Evolutionary conservation across 2,797 vertebrate genomes (phyloP).

Genomic region (Sciurus carolinensis): DNA sequence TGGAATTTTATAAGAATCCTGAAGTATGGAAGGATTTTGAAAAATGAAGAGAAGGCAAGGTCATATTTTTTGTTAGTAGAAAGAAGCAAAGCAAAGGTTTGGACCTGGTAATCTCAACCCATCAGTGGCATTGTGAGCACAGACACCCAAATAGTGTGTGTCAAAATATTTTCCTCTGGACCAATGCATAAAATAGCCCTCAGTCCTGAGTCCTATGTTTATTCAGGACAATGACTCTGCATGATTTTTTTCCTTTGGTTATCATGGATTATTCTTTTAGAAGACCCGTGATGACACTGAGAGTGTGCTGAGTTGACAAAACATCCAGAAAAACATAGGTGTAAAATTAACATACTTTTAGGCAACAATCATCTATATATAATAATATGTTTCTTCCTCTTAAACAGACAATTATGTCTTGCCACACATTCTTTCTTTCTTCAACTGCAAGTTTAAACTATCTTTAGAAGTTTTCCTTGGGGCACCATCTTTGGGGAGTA

Average conservation of each 20-base stretch:
- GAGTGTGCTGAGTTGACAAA: slow-evolving; percentile 40
- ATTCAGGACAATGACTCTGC: slow-evolving; percentile 47
- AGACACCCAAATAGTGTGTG: background rate
- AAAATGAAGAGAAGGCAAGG: slow-evolving; percentile 12
- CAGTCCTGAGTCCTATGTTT: slow-evolving; percentile 13
- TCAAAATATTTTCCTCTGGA: slow-evolving; percentile 44
- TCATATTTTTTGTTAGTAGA: slow-evolving; percentile 22
- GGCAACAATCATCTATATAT: background rate
- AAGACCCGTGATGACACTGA: background rate
- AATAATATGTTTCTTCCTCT: slow-evolving; percentile 18
- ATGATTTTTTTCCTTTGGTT: slow-evolving; percentile 26
- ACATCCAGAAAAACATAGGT: slow-evolving; percentile 43
- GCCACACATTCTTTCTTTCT: slow-evolving; percentile 13
- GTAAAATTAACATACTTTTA: slow-evolving; percentile 36
- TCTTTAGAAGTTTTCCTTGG: slow-evolving; percentile 38
- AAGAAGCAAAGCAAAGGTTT: slow-evolving; percentile 51
- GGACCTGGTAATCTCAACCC: background rate
- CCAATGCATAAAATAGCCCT: background rate
- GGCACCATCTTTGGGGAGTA: background rate
- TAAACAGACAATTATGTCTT: slow-evolving; percentile 55
- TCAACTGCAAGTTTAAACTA: slow-evolving; percentile 59
- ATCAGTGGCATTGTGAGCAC: background rate
- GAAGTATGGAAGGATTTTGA: slow-evolving; percentile 41
- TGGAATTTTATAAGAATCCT: slow-evolving; percentile 39
- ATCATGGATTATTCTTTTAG: slow-evolving; percentile 47